These are phyloP conservation scores for Petrocephalus schoutedeni DNA, from an alignment of 2,797 vertebrate species.

Conservation along the genomic window DNA sequence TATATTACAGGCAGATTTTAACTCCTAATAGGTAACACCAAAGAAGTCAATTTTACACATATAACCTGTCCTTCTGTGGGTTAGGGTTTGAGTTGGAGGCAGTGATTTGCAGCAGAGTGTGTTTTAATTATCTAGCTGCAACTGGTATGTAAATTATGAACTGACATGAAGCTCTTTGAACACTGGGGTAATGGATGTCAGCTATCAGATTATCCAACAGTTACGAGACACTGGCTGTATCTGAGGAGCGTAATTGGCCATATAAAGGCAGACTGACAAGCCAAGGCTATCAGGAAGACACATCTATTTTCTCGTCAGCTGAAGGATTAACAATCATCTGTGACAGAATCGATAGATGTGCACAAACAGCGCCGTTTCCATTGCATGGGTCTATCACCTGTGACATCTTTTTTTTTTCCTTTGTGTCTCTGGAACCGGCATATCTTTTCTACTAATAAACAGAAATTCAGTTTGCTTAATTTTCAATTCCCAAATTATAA, in stretches of 20 bases:
- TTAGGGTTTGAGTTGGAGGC: background rate
- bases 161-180: background rate
- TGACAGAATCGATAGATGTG: background rate
- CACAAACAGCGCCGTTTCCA: background rate
- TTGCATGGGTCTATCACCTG: background rate
- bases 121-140: background rate
- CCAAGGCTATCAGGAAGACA: background rate
- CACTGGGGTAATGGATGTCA: background rate
- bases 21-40: background rate
- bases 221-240: background rate
- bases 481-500: constrained; percentile 20
- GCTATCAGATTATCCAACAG: background rate
- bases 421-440: background rate
- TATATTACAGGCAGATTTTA: background rate
- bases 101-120: background rate
- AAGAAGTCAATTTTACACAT: background rate
- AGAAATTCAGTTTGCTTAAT: background rate
- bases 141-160: background rate
- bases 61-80: background rate
- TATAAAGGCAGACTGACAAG: background rate
- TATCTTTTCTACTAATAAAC: background rate
- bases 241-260: background rate
- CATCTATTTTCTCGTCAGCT: background rate
- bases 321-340: background rate
- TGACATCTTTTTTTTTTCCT: background rate